Evolutionary conservation across 2,888 invertebrate genomes (phyloP).

Genomic region (Caenorhabditis doughertyi): DNA sequence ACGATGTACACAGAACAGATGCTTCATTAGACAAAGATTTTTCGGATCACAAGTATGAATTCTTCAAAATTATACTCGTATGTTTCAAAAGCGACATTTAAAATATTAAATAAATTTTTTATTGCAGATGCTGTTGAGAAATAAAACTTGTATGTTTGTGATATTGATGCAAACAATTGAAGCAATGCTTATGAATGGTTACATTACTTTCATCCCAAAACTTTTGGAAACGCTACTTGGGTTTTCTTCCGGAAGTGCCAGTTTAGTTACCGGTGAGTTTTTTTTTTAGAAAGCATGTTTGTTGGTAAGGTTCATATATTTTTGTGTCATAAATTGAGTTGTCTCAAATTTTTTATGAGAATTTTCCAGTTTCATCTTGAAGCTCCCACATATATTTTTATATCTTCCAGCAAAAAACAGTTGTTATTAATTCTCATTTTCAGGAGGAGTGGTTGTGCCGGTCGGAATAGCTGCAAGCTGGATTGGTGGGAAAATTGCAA

Average conservation of each 20-base stretch:
- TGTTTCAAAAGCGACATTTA: neutral
- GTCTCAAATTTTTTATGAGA: too few relatives aligned
- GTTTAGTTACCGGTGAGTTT: constrained; percentile 71
- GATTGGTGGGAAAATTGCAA: constrained; percentile 65
- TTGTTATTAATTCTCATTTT: too few relatives aligned
- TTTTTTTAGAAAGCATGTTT: neutral
- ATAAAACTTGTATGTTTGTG: constrained; percentile 69
- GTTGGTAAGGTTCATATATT: neutral
- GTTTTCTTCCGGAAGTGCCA: constrained; percentile 68
- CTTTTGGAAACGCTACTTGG: constrained; percentile 75
- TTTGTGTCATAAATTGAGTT: too few relatives aligned
- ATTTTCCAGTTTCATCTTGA: too few relatives aligned
- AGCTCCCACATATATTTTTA: too few relatives aligned
- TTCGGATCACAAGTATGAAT: constrained; percentile 70
- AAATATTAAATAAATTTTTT: neutral
- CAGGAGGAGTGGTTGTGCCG: constrained; percentile 73
- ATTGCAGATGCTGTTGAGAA: constrained; percentile 68
- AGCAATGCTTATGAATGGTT: constrained; percentile 76
- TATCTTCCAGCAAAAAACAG: too few relatives aligned
- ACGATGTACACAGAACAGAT: constrained; percentile 70
- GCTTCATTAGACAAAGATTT: constrained; percentile 68
- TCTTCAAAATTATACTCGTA: constrained; percentile 70
- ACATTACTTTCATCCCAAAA: constrained; percentile 78
- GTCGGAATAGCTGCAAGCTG: constrained; percentile 70
- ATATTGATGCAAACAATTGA: constrained; percentile 75